These are phyloP conservation scores for Notechis scutatus DNA, from an alignment of 2,113 vertebrate genomes.

Conservation along the genomic window DNA sequence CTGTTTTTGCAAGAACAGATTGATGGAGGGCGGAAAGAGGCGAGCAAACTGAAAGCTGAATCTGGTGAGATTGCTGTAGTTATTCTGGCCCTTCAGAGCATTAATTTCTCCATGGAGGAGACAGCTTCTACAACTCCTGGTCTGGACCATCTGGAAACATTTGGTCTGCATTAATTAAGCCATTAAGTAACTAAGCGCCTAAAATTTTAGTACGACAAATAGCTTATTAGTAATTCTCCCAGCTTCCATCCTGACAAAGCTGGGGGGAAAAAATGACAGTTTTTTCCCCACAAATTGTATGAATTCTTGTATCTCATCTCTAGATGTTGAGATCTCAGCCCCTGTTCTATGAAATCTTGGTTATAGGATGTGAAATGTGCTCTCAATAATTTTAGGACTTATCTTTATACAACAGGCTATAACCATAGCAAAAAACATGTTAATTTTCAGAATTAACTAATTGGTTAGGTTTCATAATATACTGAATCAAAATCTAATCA, in stretches of 20 bases:
- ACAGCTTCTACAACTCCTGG: neutral
- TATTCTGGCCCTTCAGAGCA: neutral
- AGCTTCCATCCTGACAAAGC: neutral
- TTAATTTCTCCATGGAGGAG: neutral
- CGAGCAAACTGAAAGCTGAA: neutral
- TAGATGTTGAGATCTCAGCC: neutral
- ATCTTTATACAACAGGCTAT: neutral
- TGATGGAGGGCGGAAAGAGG: neutral
- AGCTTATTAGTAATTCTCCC: neutral
- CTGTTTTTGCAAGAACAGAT: neutral
- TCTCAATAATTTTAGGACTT: neutral
- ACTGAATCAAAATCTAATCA: neutral
- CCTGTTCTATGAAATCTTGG: neutral
- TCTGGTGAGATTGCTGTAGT: neutral
- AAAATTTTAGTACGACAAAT: neutral
- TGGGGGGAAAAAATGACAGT: neutral
- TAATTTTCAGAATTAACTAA: neutral
- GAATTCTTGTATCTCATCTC: neutral
- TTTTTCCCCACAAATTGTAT: neutral
- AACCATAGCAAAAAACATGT: neutral
- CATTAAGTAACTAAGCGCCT: neutral
- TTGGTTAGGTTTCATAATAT: neutral
- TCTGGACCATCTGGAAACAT: neutral
- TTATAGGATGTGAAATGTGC: neutral
- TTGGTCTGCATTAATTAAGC: neutral